These are phyloP conservation scores for Jaculus jaculus DNA, from an alignment of 2,113 vertebrate species.

Conservation along the genomic window DNA sequence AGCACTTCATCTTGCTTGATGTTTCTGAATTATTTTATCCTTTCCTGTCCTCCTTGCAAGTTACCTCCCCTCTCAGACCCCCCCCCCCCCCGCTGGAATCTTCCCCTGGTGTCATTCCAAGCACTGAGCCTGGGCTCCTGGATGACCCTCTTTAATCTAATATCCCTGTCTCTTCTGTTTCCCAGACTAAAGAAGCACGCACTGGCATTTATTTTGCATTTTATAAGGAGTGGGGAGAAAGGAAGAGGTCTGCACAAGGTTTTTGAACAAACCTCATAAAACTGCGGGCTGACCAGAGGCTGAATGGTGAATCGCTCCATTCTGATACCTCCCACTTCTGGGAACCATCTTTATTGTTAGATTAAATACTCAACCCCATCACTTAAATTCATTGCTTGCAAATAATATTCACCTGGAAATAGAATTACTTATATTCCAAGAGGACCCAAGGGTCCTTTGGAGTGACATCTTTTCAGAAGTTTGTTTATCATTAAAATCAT, in stretches of 20 bases:
- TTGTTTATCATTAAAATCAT: conserved; percentile 1
- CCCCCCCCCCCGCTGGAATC: not conserved
- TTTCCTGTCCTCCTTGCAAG: not conserved
- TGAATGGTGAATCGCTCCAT: not conserved
- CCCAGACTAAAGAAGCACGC: not conserved
- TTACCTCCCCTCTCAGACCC: not conserved
- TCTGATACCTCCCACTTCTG: no score
- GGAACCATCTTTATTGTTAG: not conserved
- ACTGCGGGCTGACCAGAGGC: not conserved
- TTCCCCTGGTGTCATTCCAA: not conserved
- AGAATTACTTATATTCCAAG: not conserved
- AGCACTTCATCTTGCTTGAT: not conserved
- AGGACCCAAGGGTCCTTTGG: not conserved
- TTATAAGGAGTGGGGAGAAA: not conserved
- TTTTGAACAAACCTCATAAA: conserved; percentile 4
- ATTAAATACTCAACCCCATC: not conserved
- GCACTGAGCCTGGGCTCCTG: not conserved
- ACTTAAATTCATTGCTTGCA: not conserved
- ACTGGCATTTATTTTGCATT: not conserved
- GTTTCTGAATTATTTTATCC: not conserved
- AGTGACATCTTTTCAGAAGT: not conserved
- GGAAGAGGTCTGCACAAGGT: not conserved
- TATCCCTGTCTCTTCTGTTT: not conserved
- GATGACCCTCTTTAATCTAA: not conserved
- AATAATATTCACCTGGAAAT: not conserved